A percentile compares a stretch with the other conserved stretches of the same genome.
Conservation (phyloP, 2,797 vertebrate genomes). For the Mormyrops boulengeri region DNA sequence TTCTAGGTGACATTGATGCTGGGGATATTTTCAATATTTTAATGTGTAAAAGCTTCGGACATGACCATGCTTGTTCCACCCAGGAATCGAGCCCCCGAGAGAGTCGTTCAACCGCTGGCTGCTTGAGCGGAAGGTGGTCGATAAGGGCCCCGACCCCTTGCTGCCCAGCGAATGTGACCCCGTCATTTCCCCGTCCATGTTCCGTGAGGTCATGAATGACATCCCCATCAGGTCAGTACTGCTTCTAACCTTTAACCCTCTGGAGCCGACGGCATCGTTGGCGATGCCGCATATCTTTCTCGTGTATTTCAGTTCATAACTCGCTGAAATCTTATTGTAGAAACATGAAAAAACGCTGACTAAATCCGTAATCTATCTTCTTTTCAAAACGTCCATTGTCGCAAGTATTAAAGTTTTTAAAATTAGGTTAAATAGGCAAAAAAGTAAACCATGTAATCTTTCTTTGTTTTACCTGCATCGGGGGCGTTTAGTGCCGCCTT, state of each 20-base stretch:
- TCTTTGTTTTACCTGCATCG: too few relatives aligned
- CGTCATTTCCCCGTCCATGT: slow-evolving; percentile 91
- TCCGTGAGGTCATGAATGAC: slow-evolving; percentile 98
- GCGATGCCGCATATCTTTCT: too few relatives aligned
- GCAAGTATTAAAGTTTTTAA: too few relatives aligned
- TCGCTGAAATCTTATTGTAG: too few relatives aligned
- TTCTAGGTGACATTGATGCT: background rate
- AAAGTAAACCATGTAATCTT: too few relatives aligned
- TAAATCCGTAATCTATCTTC: too few relatives aligned
- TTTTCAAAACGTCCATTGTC: too few relatives aligned
- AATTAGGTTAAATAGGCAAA: too few relatives aligned
- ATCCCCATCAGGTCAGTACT: slow-evolving; percentile 86
- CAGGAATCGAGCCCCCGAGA: slow-evolving; percentile 89
- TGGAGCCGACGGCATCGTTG: too few relatives aligned
- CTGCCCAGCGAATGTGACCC: slow-evolving; percentile 91
- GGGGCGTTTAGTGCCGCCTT: too few relatives aligned
- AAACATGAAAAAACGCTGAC: too few relatives aligned
- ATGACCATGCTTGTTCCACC: background rate
- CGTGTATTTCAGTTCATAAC: too few relatives aligned
- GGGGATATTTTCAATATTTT: background rate
- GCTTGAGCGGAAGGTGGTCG: slow-evolving; percentile 87
- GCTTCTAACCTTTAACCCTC: background rate
- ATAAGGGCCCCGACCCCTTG: slow-evolving; percentile 87
- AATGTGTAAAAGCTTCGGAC: background rate
- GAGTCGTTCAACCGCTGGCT: slow-evolving; percentile 98